A percentile compares a stretch with the other conserved stretches of the same genome.
Conservation (phyloP, 2,797 vertebrate genomes). For the Rhodeus uyekii region DNA sequence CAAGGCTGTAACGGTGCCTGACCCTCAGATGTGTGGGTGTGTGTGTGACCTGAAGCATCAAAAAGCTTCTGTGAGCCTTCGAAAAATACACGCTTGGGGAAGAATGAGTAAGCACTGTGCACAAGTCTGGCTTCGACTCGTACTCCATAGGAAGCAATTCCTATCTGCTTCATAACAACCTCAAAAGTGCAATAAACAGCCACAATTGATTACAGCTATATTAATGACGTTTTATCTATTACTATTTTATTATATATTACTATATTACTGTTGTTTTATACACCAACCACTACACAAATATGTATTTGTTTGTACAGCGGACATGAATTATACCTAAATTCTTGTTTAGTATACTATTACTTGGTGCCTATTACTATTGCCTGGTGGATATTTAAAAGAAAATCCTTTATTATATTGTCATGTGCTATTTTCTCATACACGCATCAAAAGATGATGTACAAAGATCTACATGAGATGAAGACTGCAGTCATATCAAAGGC, state of each 20-base stretch:
- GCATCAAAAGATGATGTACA: no score
- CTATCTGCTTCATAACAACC: background rate
- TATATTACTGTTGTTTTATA: background rate
- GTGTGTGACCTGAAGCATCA: constrained; percentile 28
- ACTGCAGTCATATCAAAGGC: background rate
- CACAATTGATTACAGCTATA: background rate
- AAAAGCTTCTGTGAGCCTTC: constrained; percentile 18
- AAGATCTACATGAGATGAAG: background rate
- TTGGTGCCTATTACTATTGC: no score
- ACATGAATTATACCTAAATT: background rate
- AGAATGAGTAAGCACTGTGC: constrained; percentile 7
- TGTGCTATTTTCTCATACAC: no score
- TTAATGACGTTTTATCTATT: background rate
- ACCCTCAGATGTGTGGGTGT: constrained; percentile 29
- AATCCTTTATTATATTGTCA: no score
- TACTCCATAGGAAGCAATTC: background rate
- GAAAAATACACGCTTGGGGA: background rate
- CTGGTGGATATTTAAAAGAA: background rate
- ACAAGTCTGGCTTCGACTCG: background rate
- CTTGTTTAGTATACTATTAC: background rate
- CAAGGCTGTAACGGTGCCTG: constrained; percentile 15
- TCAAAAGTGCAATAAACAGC: background rate
- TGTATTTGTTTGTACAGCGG: background rate
- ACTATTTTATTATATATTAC: background rate
- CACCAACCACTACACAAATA: background rate